A percentile compares a stretch with the other conserved stretches of the same genome.
These are phyloP conservation scores for Vandiemenella viatica DNA, from an alignment of 2,888 invertebrate genomes.

Conservation along the genomic window DNA sequence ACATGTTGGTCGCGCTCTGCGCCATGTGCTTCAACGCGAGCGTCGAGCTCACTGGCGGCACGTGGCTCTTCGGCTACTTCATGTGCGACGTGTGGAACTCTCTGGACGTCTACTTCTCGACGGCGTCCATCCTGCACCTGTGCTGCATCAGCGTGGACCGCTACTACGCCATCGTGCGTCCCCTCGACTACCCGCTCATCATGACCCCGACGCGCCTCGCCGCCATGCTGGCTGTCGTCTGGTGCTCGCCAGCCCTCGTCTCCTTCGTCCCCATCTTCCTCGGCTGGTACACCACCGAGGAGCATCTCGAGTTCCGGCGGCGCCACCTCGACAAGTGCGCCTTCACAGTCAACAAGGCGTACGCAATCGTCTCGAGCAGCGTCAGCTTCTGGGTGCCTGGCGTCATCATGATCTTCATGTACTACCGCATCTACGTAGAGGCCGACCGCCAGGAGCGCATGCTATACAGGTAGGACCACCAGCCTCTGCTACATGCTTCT, in stretches of 20 bases:
- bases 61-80: slow-evolving; percentile 75
- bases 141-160: slow-evolving; percentile 68
- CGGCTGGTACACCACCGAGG: slow-evolving; percentile 84
- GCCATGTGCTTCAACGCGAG: slow-evolving; percentile 88
- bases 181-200: slow-evolving; percentile 80
- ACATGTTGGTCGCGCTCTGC: slow-evolving; percentile 79
- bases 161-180: slow-evolving; percentile 86
- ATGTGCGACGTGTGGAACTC: slow-evolving; percentile 94
- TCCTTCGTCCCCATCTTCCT: slow-evolving; percentile 91
- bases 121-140: slow-evolving; percentile 79
- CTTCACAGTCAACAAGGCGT: slow-evolving; percentile 74
- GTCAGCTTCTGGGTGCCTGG: slow-evolving; percentile 80
- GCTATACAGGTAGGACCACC: slow-evolving; percentile 24
- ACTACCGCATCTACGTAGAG: slow-evolving; percentile 29
- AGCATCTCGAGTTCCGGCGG: slow-evolving; percentile 46
- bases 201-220: slow-evolving; percentile 75
- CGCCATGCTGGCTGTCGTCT: slow-evolving; percentile 73
- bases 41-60: slow-evolving; percentile 65
- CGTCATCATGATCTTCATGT: slow-evolving; percentile 30
- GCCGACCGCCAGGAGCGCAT: slow-evolving; percentile 30
- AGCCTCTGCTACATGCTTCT: too few relatives aligned
- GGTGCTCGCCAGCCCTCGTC: slow-evolving; percentile 82
- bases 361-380: slow-evolving; percentile 76
- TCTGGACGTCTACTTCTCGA: slow-evolving; percentile 84
- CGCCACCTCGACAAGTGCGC: slow-evolving; percentile 60